Conservation (phyloP, 2,888 invertebrate species). For the Sphaerophoria taeniata region DNA sequence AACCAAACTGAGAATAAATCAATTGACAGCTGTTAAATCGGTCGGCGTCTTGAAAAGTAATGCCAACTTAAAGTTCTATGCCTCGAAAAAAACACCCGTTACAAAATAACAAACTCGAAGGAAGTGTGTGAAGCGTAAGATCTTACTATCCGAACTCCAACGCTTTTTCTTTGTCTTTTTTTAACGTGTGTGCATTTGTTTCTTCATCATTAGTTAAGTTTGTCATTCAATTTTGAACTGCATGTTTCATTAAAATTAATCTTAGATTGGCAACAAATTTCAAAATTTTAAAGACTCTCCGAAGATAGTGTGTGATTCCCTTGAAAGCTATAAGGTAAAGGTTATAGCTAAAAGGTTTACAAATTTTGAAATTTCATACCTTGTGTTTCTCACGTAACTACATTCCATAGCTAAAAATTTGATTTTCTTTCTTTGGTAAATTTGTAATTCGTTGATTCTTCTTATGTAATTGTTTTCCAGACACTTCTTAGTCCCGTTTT, state of each 20-base stretch:
- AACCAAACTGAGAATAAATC: no score
- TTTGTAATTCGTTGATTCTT: constrained; percentile 47
- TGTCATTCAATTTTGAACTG: constrained; percentile 31
- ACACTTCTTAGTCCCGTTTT: neutral
- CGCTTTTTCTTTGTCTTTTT: neutral
- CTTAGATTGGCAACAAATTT: constrained; percentile 46
- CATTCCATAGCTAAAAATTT: constrained; percentile 36
- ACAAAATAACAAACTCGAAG: no score
- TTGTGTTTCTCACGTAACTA: constrained; percentile 55
- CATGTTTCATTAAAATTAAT: constrained; percentile 38
- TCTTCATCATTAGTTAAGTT: neutral
- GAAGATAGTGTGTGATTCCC: neutral
- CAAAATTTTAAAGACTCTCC: constrained; percentile 35
- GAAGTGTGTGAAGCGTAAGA: no score
- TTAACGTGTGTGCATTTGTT: no score
- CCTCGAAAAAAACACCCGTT: no score
- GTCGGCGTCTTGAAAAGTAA: no score
- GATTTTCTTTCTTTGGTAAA: constrained; percentile 56
- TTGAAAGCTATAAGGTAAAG: no score
- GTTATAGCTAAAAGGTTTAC: constrained; percentile 22
- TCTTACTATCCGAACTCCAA: neutral
- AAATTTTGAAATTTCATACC: constrained; percentile 52
- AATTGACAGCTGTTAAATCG: no score
- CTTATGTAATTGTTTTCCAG: neutral
- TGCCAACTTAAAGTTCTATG: no score